Evolutionary conservation across 2,888 invertebrate species (phyloP), one percentile per base, ranked within the genome.

Genomic region (Dione juno): DNA sequence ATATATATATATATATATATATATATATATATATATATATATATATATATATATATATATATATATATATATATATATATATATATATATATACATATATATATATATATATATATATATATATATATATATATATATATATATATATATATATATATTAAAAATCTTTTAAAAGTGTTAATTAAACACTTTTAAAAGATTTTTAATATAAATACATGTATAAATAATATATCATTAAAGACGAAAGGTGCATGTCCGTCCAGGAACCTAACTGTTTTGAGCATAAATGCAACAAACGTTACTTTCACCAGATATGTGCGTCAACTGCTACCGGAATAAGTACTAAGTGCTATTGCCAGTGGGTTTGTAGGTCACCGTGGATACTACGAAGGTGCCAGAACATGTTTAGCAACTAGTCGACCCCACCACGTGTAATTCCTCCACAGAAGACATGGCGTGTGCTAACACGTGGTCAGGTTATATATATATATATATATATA

Each of bases 351-450:
- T 70, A 59, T 58, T 66, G 16, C 53, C 63, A 68, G 66, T 68
- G 53, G 63, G 61, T 68, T 68, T 72, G 66, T 74, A 64, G 66
- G 72, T 52, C 68, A 63, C 53, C 61, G 63, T 72, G 59, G 52
- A 35, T 40, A 48, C 53, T 53, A 54, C 37, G 74, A 64, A 72
- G 66, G 72, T 72, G 66, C 74, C 59, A 74, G 70, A 67, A 57
- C 50, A 57, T 64, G 66, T 54, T 69, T 53, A 66, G 59, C 52
- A 64, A 61, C 70, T 40, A 19, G 59, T 40, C 53, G 43, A 66
- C 66, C 70, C 70, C 70, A 66, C 70, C 43, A 52, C 19, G 8
- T 40, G 16, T 11, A 59, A 28, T 53, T 41, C 43, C 66, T 43
- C 52, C 65, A 58, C 59, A 59, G 41, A 58, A 66, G 52, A 59